Evolutionary conservation across 2,797 vertebrate genomes (phyloP), one percentile per base, ranked within the genome.

Genomic region (Tolypeutes matacus): DNA sequence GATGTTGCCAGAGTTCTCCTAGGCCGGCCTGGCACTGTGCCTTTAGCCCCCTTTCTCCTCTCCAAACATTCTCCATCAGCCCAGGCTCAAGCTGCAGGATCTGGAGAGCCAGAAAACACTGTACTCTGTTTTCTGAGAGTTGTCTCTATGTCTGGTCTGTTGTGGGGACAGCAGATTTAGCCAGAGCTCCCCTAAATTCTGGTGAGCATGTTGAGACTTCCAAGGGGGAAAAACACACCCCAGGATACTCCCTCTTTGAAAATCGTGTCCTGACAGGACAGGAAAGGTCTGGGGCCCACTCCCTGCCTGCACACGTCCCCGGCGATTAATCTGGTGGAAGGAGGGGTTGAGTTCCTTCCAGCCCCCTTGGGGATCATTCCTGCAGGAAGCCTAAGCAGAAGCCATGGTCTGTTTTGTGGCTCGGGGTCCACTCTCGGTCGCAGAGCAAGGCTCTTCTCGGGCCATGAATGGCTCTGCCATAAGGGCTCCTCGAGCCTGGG

Each of bases 401-500:
- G 36, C 23, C 0, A 31, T 18, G 2, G 18, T 49, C 70, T 70
- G 5, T 27, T 62, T 31, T 31, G 23, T 27, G 83, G 64, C 18
- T 70, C 20, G 21, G 53, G 51, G 53, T 51, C 72, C 42, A 20
- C 3, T 7, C 64, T 21, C 1, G 1, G 64, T 73, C 39, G 9
- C 60, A 49, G 67, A 53, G 42, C 70, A 62, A 53, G 53, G 15
- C 53, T 75, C 49, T 60, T 51, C 84, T n/a, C 31, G 49, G 64
- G 78, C 10, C n/a, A 1, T 0, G 65, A n/a, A 1, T 0, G 65
- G 34, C 10, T 17, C n/a, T 80, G 58, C 51, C 23, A 0, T 0
- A 8, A 29, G 7, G 39, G 14, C 11, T 29, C 70, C 53, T 91
- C 17, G 11, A n/a, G 25, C 36, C 64, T 18, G 18, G 31, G 29